Evolutionary conservation across 2,797 vertebrate species (phyloP).

Genomic region (Artibeus lituratus): DNA sequence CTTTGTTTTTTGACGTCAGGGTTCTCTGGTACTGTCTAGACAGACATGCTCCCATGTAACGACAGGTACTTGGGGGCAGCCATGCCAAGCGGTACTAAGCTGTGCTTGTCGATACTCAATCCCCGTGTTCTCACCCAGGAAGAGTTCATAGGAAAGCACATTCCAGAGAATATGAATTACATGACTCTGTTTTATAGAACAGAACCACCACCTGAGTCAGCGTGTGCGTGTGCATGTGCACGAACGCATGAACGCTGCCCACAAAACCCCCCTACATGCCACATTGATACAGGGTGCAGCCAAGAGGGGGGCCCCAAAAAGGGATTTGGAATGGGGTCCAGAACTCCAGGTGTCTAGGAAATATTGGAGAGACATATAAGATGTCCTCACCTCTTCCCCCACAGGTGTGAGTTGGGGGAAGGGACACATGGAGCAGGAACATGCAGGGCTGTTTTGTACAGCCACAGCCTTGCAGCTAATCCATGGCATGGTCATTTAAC

Average conservation of each 20-base stretch:
- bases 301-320: too few relatives aligned
- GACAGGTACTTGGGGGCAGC: neutral
- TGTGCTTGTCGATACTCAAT: neutral
- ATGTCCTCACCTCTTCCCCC: too few relatives aligned
- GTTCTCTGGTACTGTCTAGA: neutral
- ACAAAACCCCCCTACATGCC: too few relatives aligned
- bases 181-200: neutral
- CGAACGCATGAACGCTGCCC: neutral
- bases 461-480: too few relatives aligned
- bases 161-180: neutral
- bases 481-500: too few relatives aligned
- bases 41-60: neutral
- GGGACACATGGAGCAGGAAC: too few relatives aligned
- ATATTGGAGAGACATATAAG: too few relatives aligned
- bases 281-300: neutral
- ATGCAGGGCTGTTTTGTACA: too few relatives aligned
- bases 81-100: neutral
- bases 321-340: too few relatives aligned
- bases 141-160: neutral
- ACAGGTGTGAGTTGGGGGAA: too few relatives aligned
- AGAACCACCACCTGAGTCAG: neutral
- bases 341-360: too few relatives aligned
- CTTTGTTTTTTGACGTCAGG: neutral
- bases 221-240: neutral
- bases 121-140: neutral